These are phyloP conservation scores for Oreochromis tanganicae DNA, from an alignment of 2,113 vertebrate species.

Conservation along the genomic window DNA sequence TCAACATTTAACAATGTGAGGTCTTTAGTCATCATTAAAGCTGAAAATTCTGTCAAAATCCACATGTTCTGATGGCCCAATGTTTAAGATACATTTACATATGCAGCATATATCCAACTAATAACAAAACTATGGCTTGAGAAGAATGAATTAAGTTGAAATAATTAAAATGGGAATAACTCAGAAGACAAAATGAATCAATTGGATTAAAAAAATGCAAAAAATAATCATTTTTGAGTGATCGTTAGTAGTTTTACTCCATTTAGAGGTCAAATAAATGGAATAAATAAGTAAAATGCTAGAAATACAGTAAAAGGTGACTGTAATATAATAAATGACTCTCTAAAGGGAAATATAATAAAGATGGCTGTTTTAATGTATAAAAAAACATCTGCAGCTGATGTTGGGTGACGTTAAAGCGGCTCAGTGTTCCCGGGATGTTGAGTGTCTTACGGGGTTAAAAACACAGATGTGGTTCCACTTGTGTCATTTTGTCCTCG, in stretches of 20 bases:
- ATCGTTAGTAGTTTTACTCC: neutral
- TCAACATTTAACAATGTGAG: neutral
- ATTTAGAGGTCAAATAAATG: neutral
- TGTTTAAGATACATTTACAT: neutral
- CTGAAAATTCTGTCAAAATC: neutral
- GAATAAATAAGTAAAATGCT: neutral
- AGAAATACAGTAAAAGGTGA: neutral
- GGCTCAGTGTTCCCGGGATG: neutral
- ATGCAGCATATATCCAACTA: neutral
- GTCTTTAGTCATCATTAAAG: neutral
- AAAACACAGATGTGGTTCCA: neutral
- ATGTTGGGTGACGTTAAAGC: neutral
- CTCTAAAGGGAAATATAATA: neutral
- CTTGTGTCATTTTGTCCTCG: neutral
- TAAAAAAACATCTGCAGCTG: neutral
- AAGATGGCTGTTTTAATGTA: neutral
- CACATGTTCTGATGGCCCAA: neutral
- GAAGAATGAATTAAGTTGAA: neutral
- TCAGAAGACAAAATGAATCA: neutral
- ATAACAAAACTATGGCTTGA: neutral
- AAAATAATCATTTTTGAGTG: fast-evolving
- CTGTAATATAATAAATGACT: neutral
- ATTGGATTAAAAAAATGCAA: neutral
- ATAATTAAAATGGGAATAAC: neutral
- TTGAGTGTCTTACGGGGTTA: neutral